These are phyloP conservation scores for Catharus bicknelli DNA, from an alignment of 2,113 vertebrate species.

Conservation along the genomic window DNA sequence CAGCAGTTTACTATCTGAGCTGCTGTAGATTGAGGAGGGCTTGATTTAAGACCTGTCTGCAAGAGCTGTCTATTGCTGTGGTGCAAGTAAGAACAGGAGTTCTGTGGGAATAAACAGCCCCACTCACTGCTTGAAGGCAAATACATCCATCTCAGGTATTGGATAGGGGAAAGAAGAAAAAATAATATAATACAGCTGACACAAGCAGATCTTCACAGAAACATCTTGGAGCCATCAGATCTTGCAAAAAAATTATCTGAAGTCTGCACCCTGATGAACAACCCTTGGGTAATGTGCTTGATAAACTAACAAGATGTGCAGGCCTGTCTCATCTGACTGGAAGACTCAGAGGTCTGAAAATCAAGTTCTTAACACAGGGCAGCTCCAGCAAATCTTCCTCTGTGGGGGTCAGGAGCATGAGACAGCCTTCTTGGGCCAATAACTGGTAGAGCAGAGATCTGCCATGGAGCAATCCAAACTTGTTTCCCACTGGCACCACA, in stretches of 20 bases:
- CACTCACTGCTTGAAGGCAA: background rate
- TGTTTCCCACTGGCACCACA: background rate
- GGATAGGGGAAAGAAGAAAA: background rate
- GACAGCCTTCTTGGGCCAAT: background rate
- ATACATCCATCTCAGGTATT: background rate
- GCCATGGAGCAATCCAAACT: background rate
- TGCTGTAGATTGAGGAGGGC: background rate
- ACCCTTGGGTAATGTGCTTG: background rate
- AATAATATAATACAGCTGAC: background rate
- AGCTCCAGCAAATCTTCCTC: background rate
- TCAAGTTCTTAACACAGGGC: background rate
- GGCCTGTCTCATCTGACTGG: background rate
- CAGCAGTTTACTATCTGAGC: background rate
- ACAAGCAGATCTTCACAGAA: background rate
- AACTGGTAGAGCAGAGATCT: background rate
- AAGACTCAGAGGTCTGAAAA: background rate
- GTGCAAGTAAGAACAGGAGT: background rate
- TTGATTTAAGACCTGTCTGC: background rate
- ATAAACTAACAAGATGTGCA: background rate
- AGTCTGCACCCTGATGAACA: background rate
- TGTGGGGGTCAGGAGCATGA: background rate
- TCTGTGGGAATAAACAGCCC: background rate
- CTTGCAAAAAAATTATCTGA: background rate
- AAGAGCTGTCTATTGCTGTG: background rate
- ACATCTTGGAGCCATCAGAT: background rate